Percentiles rank a stretch among this genome's conserved stretches.
Conservation (phyloP, 2,797 vertebrate species). For the Ataeniobius toweri region DNA sequence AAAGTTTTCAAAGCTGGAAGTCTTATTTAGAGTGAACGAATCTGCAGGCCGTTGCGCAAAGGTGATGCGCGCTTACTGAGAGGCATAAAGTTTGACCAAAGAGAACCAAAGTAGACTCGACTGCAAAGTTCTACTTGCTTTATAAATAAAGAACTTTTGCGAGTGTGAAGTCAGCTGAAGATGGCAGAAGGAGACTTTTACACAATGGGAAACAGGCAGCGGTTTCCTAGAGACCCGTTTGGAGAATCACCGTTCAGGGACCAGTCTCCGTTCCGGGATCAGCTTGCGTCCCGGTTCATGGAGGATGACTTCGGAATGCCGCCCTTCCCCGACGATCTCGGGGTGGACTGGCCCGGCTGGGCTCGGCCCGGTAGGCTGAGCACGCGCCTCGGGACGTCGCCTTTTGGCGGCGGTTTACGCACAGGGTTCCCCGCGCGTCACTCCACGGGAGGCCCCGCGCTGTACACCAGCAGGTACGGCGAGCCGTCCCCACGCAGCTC, state of each 20-base stretch:
- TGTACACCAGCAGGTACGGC: slow-evolving; percentile 80
- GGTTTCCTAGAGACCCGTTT: slow-evolving; percentile 88
- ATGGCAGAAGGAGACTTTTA: slow-evolving; percentile 86
- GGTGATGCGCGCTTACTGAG: slow-evolving; percentile 43
- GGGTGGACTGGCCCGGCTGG: slow-evolving; percentile 94
- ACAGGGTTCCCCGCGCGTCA: slow-evolving; percentile 80
- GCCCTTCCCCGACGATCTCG: slow-evolving; percentile 89
- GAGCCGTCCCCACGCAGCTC: slow-evolving; percentile 83
- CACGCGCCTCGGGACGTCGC: slow-evolving; percentile 80
- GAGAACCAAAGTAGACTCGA: neutral
- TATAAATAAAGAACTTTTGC: neutral
- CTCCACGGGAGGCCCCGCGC: slow-evolving; percentile 73
- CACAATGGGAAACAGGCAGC: slow-evolving; percentile 84
- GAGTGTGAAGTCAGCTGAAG: slow-evolving; percentile 29
- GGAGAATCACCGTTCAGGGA: slow-evolving; percentile 71
- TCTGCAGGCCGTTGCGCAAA: slow-evolving; percentile 34
- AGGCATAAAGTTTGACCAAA: slow-evolving; percentile 9
- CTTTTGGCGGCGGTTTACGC: slow-evolving; percentile 85
- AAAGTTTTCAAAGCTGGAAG: neutral
- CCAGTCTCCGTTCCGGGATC: slow-evolving; percentile 83
- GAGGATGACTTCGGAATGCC: slow-evolving; percentile 94
- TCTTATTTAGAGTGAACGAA: neutral
- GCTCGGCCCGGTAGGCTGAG: slow-evolving; percentile 82
- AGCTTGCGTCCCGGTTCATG: slow-evolving; percentile 89
- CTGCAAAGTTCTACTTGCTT: neutral